These are phyloP conservation scores for Andrena fulva DNA, from an alignment of 2,888 invertebrate species.

Conservation along the genomic window DNA sequence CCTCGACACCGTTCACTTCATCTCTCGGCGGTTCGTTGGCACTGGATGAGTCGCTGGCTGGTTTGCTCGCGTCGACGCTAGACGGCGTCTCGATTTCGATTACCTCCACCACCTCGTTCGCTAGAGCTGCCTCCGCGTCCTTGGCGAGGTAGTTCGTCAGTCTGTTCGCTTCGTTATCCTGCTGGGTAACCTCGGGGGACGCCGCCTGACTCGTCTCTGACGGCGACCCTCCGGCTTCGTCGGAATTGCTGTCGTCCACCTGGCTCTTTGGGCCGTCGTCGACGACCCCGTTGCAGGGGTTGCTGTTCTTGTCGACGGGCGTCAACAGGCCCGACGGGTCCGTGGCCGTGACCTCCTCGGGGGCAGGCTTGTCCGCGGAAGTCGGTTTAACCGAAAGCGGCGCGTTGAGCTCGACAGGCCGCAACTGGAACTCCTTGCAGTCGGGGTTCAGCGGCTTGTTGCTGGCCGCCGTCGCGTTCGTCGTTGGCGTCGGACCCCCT, in stretches of 20 bases:
- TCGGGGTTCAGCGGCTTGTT: slow-evolving; percentile 81
- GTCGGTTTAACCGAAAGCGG: slow-evolving; percentile 26
- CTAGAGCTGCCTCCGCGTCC: slow-evolving; percentile 20
- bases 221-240: slow-evolving; percentile 10
- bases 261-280: slow-evolving; percentile 29
- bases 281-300: slow-evolving; percentile 44
- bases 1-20: slow-evolving; percentile 37
- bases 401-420: slow-evolving; percentile 37
- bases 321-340: slow-evolving; percentile 17
- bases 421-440: slow-evolving; percentile 81
- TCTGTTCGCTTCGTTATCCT: slow-evolving; percentile 66
- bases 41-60: slow-evolving; percentile 34
- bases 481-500: slow-evolving; percentile 50
- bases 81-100: slow-evolving; percentile 34
- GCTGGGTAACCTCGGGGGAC: slow-evolving; percentile 7
- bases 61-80: slow-evolving; percentile 25
- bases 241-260: slow-evolving; percentile 26
- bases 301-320: slow-evolving; percentile 19
- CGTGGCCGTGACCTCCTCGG: slow-evolving; percentile 26
- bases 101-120: slow-evolving; percentile 45
- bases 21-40: slow-evolving; percentile 45
- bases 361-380: slow-evolving; percentile 35
- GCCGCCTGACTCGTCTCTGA: slow-evolving; percentile 30
- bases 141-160: slow-evolving; percentile 55
- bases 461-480: slow-evolving; percentile 58